Percentiles rank a stretch among this genome's conserved stretches.
phyloP scores from a whole-genome alignment of 2,797 vertebrate species.

The Amniataba percoides region DNA sequence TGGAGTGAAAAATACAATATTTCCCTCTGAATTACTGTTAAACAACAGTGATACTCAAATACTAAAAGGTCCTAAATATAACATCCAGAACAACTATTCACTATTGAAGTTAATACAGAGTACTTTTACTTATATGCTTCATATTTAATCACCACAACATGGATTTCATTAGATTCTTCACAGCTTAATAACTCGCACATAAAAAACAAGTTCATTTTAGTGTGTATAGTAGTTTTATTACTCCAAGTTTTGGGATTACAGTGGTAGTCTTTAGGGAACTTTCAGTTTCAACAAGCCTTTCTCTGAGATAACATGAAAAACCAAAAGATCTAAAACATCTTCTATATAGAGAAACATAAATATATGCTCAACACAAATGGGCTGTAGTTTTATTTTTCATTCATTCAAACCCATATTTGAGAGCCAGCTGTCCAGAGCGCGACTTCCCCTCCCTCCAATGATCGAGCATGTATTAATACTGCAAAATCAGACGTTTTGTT shows the following conservation, averaged over 20 bases:
- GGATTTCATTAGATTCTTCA: neutral
- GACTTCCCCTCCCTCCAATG: conserved; percentile 7
- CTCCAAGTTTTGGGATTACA: conserved; percentile 84
- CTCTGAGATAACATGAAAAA: conserved; percentile 72
- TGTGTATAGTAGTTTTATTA: conserved; percentile 88
- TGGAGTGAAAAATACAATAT: too few species aligned
- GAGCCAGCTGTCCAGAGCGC: conserved; percentile 16
- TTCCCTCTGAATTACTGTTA: too few species aligned
- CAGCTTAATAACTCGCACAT: conserved; percentile 7
- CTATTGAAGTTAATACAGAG: neutral
- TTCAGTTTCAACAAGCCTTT: conserved; percentile 72
- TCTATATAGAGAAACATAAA: conserved; percentile 59
- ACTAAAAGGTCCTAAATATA: too few species aligned
- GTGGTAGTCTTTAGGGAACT: conserved; percentile 83
- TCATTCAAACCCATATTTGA: conserved; percentile 39
- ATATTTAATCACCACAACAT: neutral
- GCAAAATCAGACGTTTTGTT: conserved; percentile 40
- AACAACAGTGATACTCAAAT: too few species aligned
- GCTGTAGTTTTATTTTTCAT: conserved; percentile 30
- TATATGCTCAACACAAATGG: conserved; percentile 43
- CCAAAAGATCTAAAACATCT: conserved; percentile 67
- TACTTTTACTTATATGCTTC: neutral
- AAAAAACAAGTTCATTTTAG: conserved; percentile 65
- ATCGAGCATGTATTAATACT: conserved; percentile 23
- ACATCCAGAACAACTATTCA: too few species aligned